Evolutionary conservation across 2,888 invertebrate species (phyloP).

Genomic region (Pemphredon lugubris): DNA sequence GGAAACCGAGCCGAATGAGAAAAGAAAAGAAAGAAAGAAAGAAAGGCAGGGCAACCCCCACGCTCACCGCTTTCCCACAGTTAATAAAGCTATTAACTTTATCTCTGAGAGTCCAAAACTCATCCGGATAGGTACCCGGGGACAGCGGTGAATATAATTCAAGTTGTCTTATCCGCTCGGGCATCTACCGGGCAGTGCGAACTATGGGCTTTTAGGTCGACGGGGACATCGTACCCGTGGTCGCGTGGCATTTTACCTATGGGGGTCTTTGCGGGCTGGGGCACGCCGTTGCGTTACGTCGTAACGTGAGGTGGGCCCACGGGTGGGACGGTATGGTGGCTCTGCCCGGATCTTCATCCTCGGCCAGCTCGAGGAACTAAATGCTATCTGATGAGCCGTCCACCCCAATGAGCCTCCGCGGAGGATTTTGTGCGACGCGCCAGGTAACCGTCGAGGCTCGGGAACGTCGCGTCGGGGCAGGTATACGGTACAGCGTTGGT

Average conservation of each 20-base stretch:
- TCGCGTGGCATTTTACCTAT: slow-evolving; percentile 78
- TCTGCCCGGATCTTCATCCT: slow-evolving; percentile 26
- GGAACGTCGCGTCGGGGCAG: slow-evolving; percentile 9
- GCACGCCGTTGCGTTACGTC: slow-evolving; percentile 20
- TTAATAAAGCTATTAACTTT: slow-evolving; percentile 80
- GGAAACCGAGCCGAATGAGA: neutral
- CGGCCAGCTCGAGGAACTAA: slow-evolving; percentile 66
- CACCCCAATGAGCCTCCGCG: slow-evolving; percentile 66
- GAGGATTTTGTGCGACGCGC: slow-evolving; percentile 29
- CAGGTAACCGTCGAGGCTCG: neutral
- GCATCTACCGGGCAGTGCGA: slow-evolving; percentile 71
- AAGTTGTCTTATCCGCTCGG: slow-evolving; percentile 75
- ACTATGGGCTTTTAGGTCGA: slow-evolving; percentile 74
- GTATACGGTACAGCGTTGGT: slow-evolving; percentile 31
- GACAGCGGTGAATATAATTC: slow-evolving; percentile 75
- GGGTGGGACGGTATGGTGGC: too few relatives aligned
- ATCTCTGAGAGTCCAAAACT: slow-evolving; percentile 70
- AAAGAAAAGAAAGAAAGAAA: neutral
- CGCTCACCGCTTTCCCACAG: slow-evolving; percentile 74
- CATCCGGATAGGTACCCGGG: slow-evolving; percentile 66
- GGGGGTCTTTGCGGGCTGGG: too few relatives aligned
- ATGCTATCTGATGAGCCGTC: slow-evolving; percentile 78
- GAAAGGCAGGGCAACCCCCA: slow-evolving; percentile 30
- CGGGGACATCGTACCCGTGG: slow-evolving; percentile 71
- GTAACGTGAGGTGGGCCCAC: slow-evolving; percentile 24